These are phyloP conservation scores for Adineta ricciae DNA, from an alignment of 2,888 invertebrate genomes.

Conservation along the genomic window DNA sequence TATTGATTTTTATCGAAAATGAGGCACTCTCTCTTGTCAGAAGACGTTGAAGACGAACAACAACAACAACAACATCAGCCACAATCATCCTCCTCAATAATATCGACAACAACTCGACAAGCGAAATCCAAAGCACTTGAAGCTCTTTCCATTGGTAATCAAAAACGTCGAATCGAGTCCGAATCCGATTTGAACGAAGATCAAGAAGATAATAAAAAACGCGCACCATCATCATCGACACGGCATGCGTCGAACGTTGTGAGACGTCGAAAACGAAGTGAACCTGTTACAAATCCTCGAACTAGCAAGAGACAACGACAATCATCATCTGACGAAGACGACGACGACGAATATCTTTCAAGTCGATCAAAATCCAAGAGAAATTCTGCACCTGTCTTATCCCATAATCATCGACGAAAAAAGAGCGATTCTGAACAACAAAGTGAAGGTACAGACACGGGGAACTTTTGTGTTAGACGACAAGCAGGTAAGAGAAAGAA, in stretches of 20 bases:
- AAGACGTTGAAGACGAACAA: not conserved
- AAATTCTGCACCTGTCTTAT: not conserved
- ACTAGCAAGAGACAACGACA: not conserved
- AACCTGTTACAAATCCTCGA: not conserved
- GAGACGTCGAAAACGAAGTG: not conserved
- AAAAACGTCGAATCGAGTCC: not conserved
- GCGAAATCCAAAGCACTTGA: not conserved
- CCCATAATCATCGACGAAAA: not conserved
- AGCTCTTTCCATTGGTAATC: not conserved
- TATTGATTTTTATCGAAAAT: not conserved
- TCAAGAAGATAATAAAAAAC: not conserved
- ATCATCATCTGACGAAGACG: not conserved
- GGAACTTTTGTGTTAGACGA: not conserved
- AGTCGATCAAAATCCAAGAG: not conserved
- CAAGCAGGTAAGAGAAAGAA: not conserved
- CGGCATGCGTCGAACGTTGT: not conserved
- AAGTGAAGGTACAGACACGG: conserved; percentile 8
- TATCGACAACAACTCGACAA: not conserved
- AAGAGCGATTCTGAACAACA: not conserved
- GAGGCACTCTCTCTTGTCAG: no score
- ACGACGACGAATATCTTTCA: not conserved
- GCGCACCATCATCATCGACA: not conserved
- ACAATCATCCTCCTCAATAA: no score
- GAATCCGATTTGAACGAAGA: not conserved
- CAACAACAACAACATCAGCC: no score